Percentiles rank a stretch among this genome's conserved stretches.
Evolutionary conservation across 2,888 invertebrate species (phyloP).

Genomic region (Conomelus anceps): DNA sequence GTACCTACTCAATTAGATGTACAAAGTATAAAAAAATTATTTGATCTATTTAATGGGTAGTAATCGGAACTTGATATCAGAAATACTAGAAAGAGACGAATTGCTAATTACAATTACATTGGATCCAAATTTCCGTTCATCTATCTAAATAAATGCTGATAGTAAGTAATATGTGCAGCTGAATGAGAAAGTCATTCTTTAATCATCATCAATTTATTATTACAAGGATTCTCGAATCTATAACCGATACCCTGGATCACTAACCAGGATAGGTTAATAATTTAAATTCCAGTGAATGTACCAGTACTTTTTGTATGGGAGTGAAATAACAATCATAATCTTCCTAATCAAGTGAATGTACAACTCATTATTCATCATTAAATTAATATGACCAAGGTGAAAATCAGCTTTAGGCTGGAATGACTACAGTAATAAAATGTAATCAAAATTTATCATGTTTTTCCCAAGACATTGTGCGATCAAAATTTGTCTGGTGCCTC

Average conservation of each 20-base stretch:
- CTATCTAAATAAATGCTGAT: background rate
- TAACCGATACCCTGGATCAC: too few species aligned
- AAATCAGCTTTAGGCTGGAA: too few species aligned
- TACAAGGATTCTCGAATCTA: too few species aligned
- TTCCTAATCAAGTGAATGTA: too few species aligned
- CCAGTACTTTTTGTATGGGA: background rate
- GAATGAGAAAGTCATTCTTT: too few species aligned
- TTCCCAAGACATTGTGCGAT: too few species aligned
- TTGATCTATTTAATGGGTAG: background rate
- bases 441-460: too few species aligned
- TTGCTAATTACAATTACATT: background rate
- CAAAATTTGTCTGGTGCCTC: too few species aligned
- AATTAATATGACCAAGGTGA: too few species aligned
- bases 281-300: background rate
- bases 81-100: background rate
- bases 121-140: background rate
- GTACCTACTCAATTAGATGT: background rate
- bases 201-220: too few species aligned
- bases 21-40: background rate
- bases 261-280: background rate
- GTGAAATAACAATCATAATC: background rate
- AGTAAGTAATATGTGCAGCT: background rate
- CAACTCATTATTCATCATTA: too few species aligned
- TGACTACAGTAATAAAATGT: too few species aligned
- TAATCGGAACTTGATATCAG: background rate